A percentile compares a stretch with the other conserved stretches of the same genome.
Conservation (phyloP, 2,113 vertebrate species). For the Manacus vitellinus region DNA sequence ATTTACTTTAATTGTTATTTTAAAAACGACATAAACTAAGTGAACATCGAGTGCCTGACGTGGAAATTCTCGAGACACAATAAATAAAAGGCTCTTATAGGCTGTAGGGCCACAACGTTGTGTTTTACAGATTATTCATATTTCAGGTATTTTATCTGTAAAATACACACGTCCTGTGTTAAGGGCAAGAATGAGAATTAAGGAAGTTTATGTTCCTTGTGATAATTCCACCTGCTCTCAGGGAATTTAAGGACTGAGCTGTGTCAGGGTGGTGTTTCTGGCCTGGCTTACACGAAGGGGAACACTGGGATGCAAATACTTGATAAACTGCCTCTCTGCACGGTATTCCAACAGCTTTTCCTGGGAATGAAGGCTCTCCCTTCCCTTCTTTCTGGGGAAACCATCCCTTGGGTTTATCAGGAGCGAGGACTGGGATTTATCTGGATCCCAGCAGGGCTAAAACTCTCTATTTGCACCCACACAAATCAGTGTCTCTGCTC, state of each 20-base stretch:
- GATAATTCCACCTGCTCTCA: neutral
- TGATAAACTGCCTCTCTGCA: neutral
- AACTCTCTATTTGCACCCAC: neutral
- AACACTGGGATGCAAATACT: neutral
- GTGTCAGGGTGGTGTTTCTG: neutral
- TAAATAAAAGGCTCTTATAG: neutral
- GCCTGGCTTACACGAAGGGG: neutral
- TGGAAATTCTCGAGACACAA: neutral
- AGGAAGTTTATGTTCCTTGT: neutral
- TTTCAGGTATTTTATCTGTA: neutral
- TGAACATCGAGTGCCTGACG: neutral
- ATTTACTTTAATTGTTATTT: neutral
- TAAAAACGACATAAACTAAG: neutral
- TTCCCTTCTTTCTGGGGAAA: neutral
- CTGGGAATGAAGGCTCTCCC: neutral
- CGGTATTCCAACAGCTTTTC: neutral
- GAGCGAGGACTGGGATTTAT: neutral
- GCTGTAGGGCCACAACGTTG: neutral
- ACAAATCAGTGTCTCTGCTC: neutral
- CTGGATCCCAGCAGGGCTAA: neutral
- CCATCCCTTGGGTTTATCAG: neutral
- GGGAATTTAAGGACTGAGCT: neutral
- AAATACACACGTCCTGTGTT: neutral
- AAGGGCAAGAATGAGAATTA: neutral
- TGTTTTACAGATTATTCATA: neutral